Evolutionary conservation across 37 sponge, comb jelly and placozoan genomes (phyloP), one percentile per base, ranked within the genome.

Genomic region (Ianthella basta): DNA sequence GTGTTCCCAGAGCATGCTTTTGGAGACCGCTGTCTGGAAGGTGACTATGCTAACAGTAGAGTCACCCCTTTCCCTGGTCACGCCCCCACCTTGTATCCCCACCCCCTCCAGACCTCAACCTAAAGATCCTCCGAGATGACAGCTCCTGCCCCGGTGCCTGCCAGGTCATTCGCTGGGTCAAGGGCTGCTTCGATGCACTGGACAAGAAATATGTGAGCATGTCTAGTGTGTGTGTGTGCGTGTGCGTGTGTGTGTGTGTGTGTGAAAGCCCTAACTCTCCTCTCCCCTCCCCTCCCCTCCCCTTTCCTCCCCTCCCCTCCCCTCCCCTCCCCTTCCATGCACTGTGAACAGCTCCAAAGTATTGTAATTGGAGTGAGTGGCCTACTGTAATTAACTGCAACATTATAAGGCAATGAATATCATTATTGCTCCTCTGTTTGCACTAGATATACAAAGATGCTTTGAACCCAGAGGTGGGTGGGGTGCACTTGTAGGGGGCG

Each of bases 161-260:
- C 74, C 95, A 97, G 79, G 95, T 96, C 64, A 90, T 90, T n/a
- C 79, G 87, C 38, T 90, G 91, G 91, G 92, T 97, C 21, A 92
- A 92, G 39, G 95, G 97, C 25, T 97, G 97, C 79, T 97, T 97
- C 55, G 97, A 97, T 84, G 97, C 97, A 8, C 90, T 97, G 27
- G 97, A 97, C 79, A 94, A 89, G 85, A 90, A 94, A 86, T 94
- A 93, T 74, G 91, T 96, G 32, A 90, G 90, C 77, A 8, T 35
- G 23, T 59, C 23, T 10, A 37, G 35, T 36, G 60, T 19, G 40
- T n/a, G n/a, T n/a, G n/a, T n/a, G n/a, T n/a, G 12, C 20, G 41
- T 18, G 3, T 5, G 36, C 55, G 32, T 27, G 34, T 14, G 59
- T 14, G 25, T 72, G 29, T 54, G 8, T 21, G 16, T 19, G 23